Base-by-base conservation (phyloP, 2,113 vertebrate genomes). In the Elephas maximus region DNA sequence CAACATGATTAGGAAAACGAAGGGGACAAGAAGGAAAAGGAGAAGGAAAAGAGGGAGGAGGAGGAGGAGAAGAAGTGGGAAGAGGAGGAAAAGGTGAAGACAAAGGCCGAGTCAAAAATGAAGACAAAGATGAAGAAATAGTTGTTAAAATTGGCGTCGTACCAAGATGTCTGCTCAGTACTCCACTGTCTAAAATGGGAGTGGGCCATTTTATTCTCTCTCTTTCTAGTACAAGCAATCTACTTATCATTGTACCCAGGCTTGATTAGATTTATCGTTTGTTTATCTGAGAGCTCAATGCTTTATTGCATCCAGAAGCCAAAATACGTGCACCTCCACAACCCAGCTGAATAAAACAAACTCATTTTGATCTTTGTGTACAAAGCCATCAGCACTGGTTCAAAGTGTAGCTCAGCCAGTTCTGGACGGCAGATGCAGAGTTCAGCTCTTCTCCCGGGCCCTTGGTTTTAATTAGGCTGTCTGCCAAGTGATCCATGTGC, bases 391-490 rank as follows among this genome's bases (percentile, higher is more conserved):
- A 98, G 92, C 93, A 95, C 97, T 97, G 94, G 95, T 98, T 98
- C 62, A 91, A 98, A 98, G 97, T 97, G 97, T 91, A 95, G 94
- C 24, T 51, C 80, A 90, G 92, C 60, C 95, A 73, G 98, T 97
- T 99, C 98, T 98, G 98, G 97, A 95, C 44, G 12, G 96, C 98
- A 99, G 98, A 99, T 98, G 98, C 96, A 97, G 65, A 91, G 76
- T 87, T 95, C 92, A 96, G 90, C 96, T 96, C 92, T 98, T 98
- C 98, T 96, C 98, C 92, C 30, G 92, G 90, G 98, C 93, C 98
- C 95, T 94, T 97, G 95, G 83, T 95, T 98, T 98, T 98, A 96
- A 98, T 97, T 89, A 90, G 98, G 98, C 98, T 74, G 87, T 88
- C 96, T 97, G 98, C 98, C 98, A 98, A 98, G 90, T 48, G 92